These are phyloP conservation scores for Laspeyria flexula DNA, from an alignment of 2,888 invertebrate species.

Conservation along the genomic window DNA sequence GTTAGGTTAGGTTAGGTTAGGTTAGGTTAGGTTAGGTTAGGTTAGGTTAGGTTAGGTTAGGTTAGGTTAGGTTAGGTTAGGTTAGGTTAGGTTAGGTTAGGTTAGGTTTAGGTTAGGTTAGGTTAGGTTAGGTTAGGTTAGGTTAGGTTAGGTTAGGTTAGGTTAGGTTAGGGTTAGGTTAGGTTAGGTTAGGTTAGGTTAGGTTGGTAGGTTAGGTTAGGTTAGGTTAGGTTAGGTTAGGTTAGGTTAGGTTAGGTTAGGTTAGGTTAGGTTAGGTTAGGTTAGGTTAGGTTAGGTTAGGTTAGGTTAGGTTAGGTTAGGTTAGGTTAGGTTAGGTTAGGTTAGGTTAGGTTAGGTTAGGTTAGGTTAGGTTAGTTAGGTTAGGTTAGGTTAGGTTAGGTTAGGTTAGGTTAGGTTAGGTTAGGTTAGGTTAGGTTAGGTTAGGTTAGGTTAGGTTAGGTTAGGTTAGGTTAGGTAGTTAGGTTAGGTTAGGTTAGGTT, in stretches of 20 bases:
- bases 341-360: conserved; percentile 14
- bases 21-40: conserved; percentile 23
- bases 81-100: conserved; percentile 29
- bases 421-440: conserved; percentile 27
- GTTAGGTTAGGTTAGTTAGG: conserved; percentile 19
- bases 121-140: conserved; percentile 23
- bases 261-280: conserved; percentile 41
- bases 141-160: conserved; percentile 17
- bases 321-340: conserved; percentile 10
- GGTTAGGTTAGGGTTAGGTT: conserved; percentile 25
- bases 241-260: conserved; percentile 27
- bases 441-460: conserved; percentile 25
- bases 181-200: conserved; percentile 23
- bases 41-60: conserved; percentile 21
- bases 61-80: conserved; percentile 21
- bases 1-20: neutral
- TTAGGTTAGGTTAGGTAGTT: conserved; percentile 25
- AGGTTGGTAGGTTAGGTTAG: conserved; percentile 4
- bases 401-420: conserved; percentile 28
- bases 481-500: conserved; percentile 22
- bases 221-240: conserved; percentile 19
- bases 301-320: conserved; percentile 17
- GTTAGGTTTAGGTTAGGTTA: conserved; percentile 27
- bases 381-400: conserved; percentile 26
- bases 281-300: conserved; percentile 22